Percentiles rank a stretch among this genome's conserved stretches.
These are phyloP conservation scores for Sebastes diaconus DNA, from an alignment of 2,797 vertebrate genomes.

Conservation along the genomic window DNA sequence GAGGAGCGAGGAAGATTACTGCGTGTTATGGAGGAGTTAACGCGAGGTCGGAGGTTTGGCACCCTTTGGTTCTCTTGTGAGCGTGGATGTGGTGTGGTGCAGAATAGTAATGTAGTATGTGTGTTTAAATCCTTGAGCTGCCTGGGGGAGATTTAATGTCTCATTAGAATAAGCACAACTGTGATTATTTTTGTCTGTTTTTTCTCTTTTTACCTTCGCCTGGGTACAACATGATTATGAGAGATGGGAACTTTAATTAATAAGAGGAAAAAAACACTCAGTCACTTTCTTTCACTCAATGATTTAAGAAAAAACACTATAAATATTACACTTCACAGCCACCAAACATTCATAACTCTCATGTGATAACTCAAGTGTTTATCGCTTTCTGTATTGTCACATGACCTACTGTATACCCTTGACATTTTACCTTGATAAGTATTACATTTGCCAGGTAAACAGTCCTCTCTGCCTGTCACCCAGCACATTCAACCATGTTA, in stretches of 20 bases:
- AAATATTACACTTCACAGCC: not conserved
- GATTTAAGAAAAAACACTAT: not conserved
- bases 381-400: not conserved
- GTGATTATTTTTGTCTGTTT: conserved; percentile 20
- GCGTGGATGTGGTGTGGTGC: conserved; percentile 15
- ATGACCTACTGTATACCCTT: not conserved
- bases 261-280: too few species aligned
- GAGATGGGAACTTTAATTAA: conserved; percentile 19
- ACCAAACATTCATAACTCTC: not conserved
- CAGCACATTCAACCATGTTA: not conserved
- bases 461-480: not conserved
- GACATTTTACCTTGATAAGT: conserved; percentile 11
- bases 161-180: conserved; percentile 3
- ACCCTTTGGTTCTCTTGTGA: not conserved
- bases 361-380: not conserved
- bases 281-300: not conserved
- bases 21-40: conserved; percentile 25
- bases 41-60: conserved; percentile 26
- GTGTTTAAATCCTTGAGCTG: conserved; percentile 15
- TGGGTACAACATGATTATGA: not conserved
- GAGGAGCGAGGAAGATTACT: not conserved
- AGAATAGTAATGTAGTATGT: conserved; percentile 3
- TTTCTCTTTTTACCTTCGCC: conserved; percentile 21
- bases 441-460: not conserved
- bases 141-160: not conserved